Evolutionary conservation across 1,140 invertebrate genomes (phyloP).

Genomic region (Sarcophaga bullata): DNA sequence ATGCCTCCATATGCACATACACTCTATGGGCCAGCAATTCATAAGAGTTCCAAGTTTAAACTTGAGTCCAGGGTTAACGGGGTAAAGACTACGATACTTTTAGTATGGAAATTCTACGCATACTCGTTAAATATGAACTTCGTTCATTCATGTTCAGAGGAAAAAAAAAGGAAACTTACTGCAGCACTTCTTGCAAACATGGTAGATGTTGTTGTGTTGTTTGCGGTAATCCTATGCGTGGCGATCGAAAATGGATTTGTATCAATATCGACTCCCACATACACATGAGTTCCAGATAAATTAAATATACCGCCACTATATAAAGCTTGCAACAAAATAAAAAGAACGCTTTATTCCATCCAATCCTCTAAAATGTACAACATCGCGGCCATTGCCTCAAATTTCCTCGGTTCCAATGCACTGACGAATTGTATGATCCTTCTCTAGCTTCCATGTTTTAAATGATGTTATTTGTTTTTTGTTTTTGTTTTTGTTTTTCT

Average conservation of each 20-base stretch:
- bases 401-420: not conserved
- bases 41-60: not conserved
- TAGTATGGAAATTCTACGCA: constrained; percentile 33
- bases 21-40: not conserved
- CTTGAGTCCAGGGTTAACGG: not conserved
- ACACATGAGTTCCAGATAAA: constrained; percentile 40
- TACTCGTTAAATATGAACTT: constrained; percentile 32
- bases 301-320: constrained; percentile 27
- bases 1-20: not conserved
- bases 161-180: no score
- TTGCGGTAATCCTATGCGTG: constrained; percentile 10
- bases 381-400: not conserved
- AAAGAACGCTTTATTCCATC: not conserved
- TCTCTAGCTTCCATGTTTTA: not conserved
- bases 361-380: not conserved
- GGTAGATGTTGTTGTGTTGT: constrained; percentile 14
- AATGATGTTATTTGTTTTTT: not conserved
- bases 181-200: not conserved
- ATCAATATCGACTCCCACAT: constrained; percentile 38
- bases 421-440: not conserved
- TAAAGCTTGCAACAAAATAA: constrained; percentile 4
- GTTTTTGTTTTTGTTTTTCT: not conserved
- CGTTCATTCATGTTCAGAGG: not conserved
- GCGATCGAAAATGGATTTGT: constrained; percentile 41
- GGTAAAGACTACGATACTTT: not conserved